Evolutionary conservation across 2,888 invertebrate species (phyloP), one percentile per base, ranked within the genome.

Genomic region (Labia minor): DNA sequence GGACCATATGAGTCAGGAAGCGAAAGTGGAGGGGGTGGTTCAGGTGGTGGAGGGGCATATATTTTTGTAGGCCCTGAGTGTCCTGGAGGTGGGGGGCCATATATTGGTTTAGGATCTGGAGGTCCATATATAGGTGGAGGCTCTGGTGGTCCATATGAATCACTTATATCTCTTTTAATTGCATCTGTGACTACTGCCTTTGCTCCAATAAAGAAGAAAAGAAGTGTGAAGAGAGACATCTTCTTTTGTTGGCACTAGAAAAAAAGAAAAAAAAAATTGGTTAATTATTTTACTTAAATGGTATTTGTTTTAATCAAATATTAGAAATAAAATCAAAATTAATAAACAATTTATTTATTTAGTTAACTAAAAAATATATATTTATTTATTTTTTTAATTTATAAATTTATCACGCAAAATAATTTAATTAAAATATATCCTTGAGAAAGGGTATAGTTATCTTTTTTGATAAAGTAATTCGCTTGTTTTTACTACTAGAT

Each of bases 101-200:
- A 69, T 49, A 66, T 64, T 4, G 69, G 69, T 19, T 67, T 67
- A 18, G 69, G 69, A 19, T 64, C 21, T 20, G 68, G 67, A 0
- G 65, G 65, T 1, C 68, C 69, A 33, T 63, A 69, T 4, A 62
- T 11, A 1, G 74, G 71, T 0, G 83, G 82, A 0, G 82, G 82
- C 0, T 84, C 84, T 6, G 26, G 26, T 26, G 26, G 26, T 26
- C 26, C 26, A 8, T 26, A 26, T 0, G 81, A 81, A 72, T 72
- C 77, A 66, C 69, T 76, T 61, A 68, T 49, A 11, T 19, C 19
- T 11, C 19, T 37, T 19, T 61, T 26, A 3, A 49, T 49, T n/a
- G 49, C 49, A n/a, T 49, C 49, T n/a, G 49, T 49, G 16, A 49
- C 49, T 4, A 49, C 49, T 8, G 49, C 49, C 14, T 4, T 8